Conservation (phyloP, 2,888 invertebrate species). For the Dioctria linearis region DNA sequence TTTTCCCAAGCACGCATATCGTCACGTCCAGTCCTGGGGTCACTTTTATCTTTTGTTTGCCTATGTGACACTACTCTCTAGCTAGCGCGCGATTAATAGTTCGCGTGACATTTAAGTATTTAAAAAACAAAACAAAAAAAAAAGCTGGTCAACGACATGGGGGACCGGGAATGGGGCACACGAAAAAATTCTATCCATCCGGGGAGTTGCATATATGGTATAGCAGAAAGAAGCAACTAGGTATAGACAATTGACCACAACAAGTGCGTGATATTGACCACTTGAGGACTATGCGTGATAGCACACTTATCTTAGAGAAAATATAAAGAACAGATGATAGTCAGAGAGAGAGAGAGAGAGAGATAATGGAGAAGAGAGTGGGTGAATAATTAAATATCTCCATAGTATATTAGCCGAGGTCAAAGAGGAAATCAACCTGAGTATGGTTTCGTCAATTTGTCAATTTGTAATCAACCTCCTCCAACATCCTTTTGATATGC, state of each 20-base stretch:
- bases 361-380: neutral
- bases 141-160: neutral
- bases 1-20: constrained; percentile 11
- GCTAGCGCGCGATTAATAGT: constrained; percentile 12
- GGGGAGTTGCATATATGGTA: neutral
- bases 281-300: neutral
- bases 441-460: neutral
- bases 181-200: neutral
- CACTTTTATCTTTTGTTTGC: constrained; percentile 27
- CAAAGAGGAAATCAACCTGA: neutral
- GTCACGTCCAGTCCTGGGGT: neutral
- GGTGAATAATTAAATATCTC: constrained; percentile 14
- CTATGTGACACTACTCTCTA: neutral
- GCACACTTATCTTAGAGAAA: constrained; percentile 7
- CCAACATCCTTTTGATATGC: neutral
- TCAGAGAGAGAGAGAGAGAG: neutral
- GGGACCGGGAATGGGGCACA: neutral
- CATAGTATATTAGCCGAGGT: neutral
- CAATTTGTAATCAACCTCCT: neutral
- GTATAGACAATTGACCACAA: neutral
- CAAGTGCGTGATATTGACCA: constrained; percentile 26
- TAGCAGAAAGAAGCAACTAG: neutral
- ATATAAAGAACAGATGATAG: neutral
- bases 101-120: constrained; percentile 19
- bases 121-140: neutral